Percentiles rank a stretch among this genome's conserved stretches.
These are phyloP conservation scores for Blennius ocellaris DNA, from an alignment of 2,113 vertebrate species.

Conservation along the genomic window DNA sequence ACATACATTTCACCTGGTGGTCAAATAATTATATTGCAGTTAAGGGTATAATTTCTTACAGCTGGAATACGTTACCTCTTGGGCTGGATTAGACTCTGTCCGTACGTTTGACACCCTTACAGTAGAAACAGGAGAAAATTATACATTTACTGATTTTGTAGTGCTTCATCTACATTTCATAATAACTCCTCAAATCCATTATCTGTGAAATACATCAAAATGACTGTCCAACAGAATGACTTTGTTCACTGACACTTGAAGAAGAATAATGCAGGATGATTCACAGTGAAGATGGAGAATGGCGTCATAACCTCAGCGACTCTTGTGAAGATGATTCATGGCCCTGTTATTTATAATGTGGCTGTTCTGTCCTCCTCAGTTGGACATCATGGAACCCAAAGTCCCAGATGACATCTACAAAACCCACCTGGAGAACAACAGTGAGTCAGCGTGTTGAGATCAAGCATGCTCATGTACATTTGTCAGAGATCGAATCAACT, in stretches of 20 bases:
- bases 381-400: slow-evolving; percentile 99
- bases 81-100: too few species aligned
- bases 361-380: slow-evolving; percentile 73
- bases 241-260: not conserved
- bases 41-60: too few species aligned
- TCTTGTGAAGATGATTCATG: slow-evolving; percentile 2
- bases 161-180: too few species aligned
- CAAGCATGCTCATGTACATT: not conserved
- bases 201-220: not conserved
- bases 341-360: slow-evolving; percentile 13
- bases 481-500: not conserved
- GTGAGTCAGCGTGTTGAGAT: slow-evolving; percentile 80
- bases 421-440: slow-evolving; percentile 98
- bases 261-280: not conserved
- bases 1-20: too few species aligned
- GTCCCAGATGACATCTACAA: slow-evolving; percentile 99
- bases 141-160: too few species aligned
- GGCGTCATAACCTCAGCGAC: not conserved
- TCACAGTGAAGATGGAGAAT: not conserved
- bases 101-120: too few species aligned
- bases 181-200: too few species aligned
- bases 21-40: too few species aligned
- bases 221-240: slow-evolving; percentile 1
- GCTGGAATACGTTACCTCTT: too few species aligned
- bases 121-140: too few species aligned